Conservation (phyloP, 2,888 invertebrate species). For the Acronicta aceris region DNA sequence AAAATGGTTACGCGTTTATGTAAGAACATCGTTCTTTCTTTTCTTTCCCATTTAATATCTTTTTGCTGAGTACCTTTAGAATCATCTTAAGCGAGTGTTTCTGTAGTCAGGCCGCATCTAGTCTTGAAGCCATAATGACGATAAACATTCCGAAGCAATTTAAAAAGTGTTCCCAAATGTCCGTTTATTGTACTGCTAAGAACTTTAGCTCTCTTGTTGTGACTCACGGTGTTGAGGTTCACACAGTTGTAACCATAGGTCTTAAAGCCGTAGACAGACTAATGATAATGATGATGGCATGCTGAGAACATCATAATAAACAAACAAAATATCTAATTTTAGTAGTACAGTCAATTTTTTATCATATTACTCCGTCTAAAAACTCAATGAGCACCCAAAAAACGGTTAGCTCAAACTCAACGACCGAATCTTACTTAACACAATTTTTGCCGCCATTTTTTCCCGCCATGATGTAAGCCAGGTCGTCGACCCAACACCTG, state of each 20-base stretch:
- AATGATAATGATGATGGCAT: constrained; percentile 44
- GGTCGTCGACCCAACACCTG: constrained; percentile 70
- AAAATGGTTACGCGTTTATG: too few relatives aligned
- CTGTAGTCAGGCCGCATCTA: too few relatives aligned
- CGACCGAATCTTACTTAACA: constrained; percentile 67
- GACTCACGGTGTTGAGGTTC: not conserved
- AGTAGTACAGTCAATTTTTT: constrained; percentile 42
- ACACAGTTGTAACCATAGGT: constrained; percentile 7
- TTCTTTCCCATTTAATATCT: too few relatives aligned
- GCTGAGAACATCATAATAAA: constrained; percentile 34
- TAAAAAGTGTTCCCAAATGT: too few relatives aligned
- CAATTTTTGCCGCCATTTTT: constrained; percentile 73
- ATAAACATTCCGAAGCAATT: too few relatives aligned
- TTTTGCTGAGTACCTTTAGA: too few relatives aligned
- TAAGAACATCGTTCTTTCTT: too few relatives aligned
- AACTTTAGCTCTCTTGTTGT: not conserved
- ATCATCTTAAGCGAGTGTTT: too few relatives aligned
- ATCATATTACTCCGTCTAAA: constrained; percentile 42
- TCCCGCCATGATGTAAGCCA: constrained; percentile 77
- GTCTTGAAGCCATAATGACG: too few relatives aligned
- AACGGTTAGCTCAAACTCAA: constrained; percentile 64
- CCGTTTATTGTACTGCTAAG: too few relatives aligned
- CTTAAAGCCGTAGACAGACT: constrained; percentile 37
- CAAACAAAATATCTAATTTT: constrained; percentile 43
- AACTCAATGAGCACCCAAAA: constrained; percentile 66